These are phyloP conservation scores for Caloenas nicobarica DNA, from an alignment of 2,113 vertebrate species.

Conservation along the genomic window DNA sequence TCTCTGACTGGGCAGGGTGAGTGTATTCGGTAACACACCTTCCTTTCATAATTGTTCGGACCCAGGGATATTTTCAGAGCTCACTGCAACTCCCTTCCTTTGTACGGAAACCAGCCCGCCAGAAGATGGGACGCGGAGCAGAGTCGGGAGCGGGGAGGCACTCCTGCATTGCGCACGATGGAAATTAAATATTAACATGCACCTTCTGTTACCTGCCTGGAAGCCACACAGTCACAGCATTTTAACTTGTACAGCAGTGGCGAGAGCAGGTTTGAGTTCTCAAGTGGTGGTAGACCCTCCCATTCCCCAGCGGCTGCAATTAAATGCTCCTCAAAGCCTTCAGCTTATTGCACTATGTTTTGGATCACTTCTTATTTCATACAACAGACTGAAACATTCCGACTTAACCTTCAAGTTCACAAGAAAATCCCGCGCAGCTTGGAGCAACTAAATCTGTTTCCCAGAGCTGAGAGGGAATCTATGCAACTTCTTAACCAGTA, in stretches of 20 bases:
- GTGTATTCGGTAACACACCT: neutral
- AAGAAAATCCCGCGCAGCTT: neutral
- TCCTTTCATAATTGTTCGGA: neutral
- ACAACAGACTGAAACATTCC: neutral
- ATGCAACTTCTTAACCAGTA: neutral
- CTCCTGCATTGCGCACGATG: neutral
- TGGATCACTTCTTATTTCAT: neutral
- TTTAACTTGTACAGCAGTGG: neutral
- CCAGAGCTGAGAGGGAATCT: neutral
- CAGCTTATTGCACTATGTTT: neutral
- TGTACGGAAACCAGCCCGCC: neutral
- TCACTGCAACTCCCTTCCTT: neutral
- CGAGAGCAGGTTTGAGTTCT: neutral
- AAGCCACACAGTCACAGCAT: neutral
- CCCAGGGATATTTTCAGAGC: neutral
- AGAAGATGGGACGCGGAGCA: accelerated
- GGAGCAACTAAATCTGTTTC: neutral
- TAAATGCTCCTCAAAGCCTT: neutral
- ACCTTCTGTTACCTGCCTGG: neutral
- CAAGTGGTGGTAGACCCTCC: neutral
- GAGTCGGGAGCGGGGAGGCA: accelerated
- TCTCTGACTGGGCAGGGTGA: neutral
- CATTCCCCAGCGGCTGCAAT: neutral
- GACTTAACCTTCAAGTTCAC: neutral
- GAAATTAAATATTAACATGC: neutral